Conservation (phyloP, 1,140 invertebrate species). For the Pygmarrhopalites habei region DNA sequence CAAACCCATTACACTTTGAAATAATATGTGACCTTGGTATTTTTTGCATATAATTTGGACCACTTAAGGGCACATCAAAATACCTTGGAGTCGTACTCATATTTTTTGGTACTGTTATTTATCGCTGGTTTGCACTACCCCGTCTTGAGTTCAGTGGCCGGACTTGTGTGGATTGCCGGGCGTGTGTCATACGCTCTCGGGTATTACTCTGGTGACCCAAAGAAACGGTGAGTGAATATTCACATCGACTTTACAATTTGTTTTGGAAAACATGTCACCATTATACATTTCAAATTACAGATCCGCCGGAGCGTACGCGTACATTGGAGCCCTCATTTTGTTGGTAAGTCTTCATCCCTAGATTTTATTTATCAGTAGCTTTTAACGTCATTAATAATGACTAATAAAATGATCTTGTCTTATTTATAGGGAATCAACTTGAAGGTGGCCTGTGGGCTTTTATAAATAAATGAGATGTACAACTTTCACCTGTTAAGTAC, state of each 20-base stretch:
- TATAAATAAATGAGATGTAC: no score
- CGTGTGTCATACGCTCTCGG: conserved; percentile 48
- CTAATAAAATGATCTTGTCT: conserved; percentile 44
- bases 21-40: not conserved
- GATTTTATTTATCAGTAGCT: no score
- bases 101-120: conserved; percentile 45
- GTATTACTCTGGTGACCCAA: conserved; percentile 46
- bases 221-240: conserved; percentile 26
- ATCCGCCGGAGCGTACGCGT: no score
- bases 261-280: not conserved
- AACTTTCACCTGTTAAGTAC: no score
- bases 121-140: conserved; percentile 47
- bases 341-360: no score
- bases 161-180: conserved; percentile 45
- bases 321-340: no score
- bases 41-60: no score
- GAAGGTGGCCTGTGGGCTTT: conserved; percentile 39
- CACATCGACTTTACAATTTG: not conserved
- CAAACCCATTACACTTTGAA: not conserved
- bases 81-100: conserved; percentile 47
- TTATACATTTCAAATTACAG: no score
- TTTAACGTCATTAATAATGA: no score
- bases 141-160: conserved; percentile 44
- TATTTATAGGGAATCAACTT: conserved; percentile 43
- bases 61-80: conserved; percentile 52